A percentile compares a stretch with the other conserved stretches of the same genome.
These are phyloP conservation scores for Corapipo altera DNA, from an alignment of 2,113 vertebrate genomes.

Conservation along the genomic window DNA sequence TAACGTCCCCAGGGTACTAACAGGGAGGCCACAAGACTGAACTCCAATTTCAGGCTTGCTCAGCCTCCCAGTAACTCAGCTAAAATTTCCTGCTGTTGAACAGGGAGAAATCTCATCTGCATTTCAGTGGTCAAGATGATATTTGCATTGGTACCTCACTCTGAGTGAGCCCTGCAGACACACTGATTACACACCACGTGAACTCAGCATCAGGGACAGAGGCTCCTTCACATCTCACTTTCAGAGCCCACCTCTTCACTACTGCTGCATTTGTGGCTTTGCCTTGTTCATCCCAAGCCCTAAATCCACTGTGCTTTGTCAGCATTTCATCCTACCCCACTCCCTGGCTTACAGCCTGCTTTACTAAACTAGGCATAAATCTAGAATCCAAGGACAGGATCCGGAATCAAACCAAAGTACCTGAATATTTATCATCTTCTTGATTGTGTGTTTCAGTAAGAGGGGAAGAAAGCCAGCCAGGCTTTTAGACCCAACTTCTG, in stretches of 20 bases:
- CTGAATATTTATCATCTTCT: neutral
- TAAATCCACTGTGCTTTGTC: neutral
- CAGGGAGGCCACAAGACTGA: neutral
- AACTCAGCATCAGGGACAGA: neutral
- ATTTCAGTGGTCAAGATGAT: neutral
- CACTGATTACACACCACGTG: fast-evolving
- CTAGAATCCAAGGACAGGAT: neutral
- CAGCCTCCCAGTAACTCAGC: neutral
- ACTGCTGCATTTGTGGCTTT: neutral
- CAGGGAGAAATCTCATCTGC: neutral
- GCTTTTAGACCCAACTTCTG: constrained; percentile 10
- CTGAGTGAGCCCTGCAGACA: neutral
- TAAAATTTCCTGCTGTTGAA: neutral
- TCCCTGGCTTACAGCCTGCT: neutral
- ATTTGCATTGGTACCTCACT: neutral
- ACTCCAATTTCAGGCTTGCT: neutral
- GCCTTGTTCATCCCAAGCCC: neutral
- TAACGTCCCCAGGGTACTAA: fast-evolving
- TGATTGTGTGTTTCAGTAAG: neutral
- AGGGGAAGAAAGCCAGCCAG: constrained; percentile 12
- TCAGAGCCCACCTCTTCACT: neutral
- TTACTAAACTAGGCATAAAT: constrained; percentile 1
- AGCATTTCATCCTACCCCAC: neutral
- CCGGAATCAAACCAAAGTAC: neutral
- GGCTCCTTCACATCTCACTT: neutral